These are phyloP conservation scores for Polydrusus tereticollis DNA, from an alignment of 2,888 invertebrate species.

Conservation along the genomic window DNA sequence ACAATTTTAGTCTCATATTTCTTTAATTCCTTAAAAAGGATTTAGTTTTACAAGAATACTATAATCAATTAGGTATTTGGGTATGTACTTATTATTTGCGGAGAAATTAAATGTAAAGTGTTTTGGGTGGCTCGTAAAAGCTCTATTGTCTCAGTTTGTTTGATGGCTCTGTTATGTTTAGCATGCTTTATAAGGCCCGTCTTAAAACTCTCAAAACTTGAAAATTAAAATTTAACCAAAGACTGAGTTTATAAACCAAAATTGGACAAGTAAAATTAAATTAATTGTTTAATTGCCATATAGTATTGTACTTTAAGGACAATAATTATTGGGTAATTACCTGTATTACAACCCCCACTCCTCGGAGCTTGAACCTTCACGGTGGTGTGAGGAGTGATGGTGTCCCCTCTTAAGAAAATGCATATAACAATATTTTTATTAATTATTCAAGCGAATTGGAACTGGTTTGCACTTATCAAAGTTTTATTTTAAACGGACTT, in stretches of 20 bases:
- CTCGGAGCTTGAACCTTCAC: too few species aligned
- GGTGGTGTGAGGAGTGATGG: too few species aligned
- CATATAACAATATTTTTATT: too few species aligned
- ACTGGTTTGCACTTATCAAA: too few species aligned
- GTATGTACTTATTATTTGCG: not conserved
- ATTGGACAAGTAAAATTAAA: not conserved
- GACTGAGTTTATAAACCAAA: constrained; percentile 9
- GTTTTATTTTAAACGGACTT: too few species aligned
- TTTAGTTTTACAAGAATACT: not conserved
- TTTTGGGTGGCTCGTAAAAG: not conserved
- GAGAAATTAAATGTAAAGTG: not conserved
- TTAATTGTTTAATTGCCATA: too few species aligned
- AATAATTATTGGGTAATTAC: too few species aligned
- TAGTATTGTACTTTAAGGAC: too few species aligned
- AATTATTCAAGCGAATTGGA: too few species aligned
- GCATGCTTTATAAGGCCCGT: not conserved
- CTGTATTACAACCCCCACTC: too few species aligned
- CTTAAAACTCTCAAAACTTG: not conserved
- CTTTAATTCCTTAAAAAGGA: not conserved
- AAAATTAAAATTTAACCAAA: not conserved
- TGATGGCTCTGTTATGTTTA: not conserved
- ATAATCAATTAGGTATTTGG: not conserved
- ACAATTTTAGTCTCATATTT: not conserved
- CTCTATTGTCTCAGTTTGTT: not conserved
- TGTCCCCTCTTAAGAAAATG: too few species aligned